Base-by-base conservation (phyloP, 1,140 invertebrate genomes). In the Zaprionus tsacasi region DNA sequence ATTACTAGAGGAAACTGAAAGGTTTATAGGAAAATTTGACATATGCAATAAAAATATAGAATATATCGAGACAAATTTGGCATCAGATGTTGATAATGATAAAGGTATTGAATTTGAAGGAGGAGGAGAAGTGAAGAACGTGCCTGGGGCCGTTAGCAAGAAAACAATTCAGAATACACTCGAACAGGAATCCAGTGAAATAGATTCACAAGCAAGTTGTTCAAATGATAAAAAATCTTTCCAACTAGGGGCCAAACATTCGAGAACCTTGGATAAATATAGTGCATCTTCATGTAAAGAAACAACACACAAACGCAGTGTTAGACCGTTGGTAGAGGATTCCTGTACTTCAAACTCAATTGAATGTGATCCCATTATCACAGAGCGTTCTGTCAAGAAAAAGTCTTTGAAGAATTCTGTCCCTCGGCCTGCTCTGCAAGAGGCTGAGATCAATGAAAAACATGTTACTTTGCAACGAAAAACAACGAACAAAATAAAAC, bases 1-100 rank as follows among this genome's bases (percentile, higher is more conserved):
- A 21, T 50, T 43, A 7, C 17, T 88, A 33, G 15, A 67, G 5
- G 83, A 83, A 52, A 88, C 77, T 0, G 83, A 82, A 43, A 59
- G 48, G 57, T 88, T 57, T 40, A 61, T 88, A 6, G 48, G 48
- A 33, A 12, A 50, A 11, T 11, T 21, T 25, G 17, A 0, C 5
- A 48, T 48, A 74, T 30, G 77, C 40, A 3, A 79, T 57, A 36
- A 27, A 6, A 59, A 52, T 68, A 35, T 33, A 25, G 36, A 58
- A 25, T 8, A n/a, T 45, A 11, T 2, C 0, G 36, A 43, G n/a
- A 12, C 13, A 1, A 38, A 36, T 43, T 2, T 27, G 3, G n/a
- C 10, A 11, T 52, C 35, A 8, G 54, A 64, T 27, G 27, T 55
- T 10, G 64, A 73, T 38, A 6, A 35, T 12, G 27, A 36, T 6